Evolutionary conservation across 2,888 invertebrate species (phyloP).

Genomic region (Agonum fuliginosum): DNA sequence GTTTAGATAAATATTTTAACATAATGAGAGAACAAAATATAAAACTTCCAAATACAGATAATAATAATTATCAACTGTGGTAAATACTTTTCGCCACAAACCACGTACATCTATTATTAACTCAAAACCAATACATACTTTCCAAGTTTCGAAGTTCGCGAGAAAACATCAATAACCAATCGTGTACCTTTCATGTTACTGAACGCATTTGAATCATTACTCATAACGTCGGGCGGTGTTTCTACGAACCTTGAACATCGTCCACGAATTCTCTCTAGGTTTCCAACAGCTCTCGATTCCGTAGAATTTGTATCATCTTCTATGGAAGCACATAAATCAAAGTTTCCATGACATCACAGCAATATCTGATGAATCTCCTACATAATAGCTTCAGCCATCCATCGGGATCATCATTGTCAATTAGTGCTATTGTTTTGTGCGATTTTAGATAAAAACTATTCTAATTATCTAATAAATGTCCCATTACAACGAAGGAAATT

Average conservation of each 20-base stretch:
- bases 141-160: neutral
- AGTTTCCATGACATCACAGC: neutral
- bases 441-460: neutral
- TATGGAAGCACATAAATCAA: constrained; percentile 32
- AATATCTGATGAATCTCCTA: constrained; percentile 12
- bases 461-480: too few relatives aligned
- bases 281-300: neutral
- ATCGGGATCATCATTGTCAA: neutral
- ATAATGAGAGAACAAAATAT: too few relatives aligned
- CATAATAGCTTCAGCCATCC: neutral
- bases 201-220: constrained; percentile 9
- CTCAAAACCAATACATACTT: neutral
- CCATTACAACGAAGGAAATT: too few relatives aligned
- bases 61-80: too few relatives aligned
- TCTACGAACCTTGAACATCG: too few relatives aligned
- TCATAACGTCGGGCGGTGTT: neutral
- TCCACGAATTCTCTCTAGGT: neutral
- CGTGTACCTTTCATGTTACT: constrained; percentile 3
- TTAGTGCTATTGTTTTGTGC: neutral
- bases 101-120: neutral
- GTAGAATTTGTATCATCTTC: constrained; percentile 26
- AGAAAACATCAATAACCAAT: constrained; percentile 20
- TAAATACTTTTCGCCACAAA: neutral
- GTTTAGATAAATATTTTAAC: too few relatives aligned
- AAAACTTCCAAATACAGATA: too few relatives aligned